Percentiles rank a stretch among this genome's conserved stretches.
phyloP scores from a whole-genome alignment of 2,797 vertebrate genomes.

The Periparus ater region DNA sequence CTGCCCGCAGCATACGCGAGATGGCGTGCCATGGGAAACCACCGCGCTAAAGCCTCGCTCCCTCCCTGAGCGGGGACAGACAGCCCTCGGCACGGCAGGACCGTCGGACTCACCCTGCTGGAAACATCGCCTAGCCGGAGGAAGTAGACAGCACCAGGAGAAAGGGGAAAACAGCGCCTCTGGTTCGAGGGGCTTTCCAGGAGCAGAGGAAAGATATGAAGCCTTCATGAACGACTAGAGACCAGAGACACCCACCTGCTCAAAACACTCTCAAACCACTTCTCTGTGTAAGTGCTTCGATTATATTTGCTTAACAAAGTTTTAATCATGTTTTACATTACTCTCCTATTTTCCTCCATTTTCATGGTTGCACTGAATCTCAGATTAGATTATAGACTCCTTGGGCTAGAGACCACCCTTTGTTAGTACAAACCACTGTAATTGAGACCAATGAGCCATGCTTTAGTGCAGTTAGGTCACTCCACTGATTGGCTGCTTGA shows the following conservation, averaged over 20 bases:
- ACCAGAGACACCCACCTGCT: background rate
- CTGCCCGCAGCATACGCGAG: background rate
- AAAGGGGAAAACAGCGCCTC: background rate
- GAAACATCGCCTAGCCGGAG: background rate
- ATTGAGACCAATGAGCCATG: background rate
- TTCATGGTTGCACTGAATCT: background rate
- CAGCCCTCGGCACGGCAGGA: background rate
- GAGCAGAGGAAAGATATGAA: background rate
- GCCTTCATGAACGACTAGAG: background rate
- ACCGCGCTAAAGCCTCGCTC: accelerated
- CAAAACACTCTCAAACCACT: background rate
- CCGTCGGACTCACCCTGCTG: background rate
- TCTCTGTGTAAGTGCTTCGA: background rate
- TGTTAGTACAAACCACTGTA: background rate
- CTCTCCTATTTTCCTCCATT: background rate
- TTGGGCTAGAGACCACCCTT: background rate
- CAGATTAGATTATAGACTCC: background rate
- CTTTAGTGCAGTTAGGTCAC: background rate
- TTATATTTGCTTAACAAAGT: background rate
- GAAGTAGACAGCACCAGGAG: background rate
- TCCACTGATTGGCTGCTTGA: background rate
- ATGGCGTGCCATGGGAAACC: background rate
- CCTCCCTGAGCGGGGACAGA: background rate
- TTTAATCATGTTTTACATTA: background rate
- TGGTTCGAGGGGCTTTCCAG: background rate